Percentiles rank a stretch among this genome's conserved stretches.
Evolutionary conservation across 2,797 vertebrate genomes (phyloP).

Genomic region (Sebastes diploproa): DNA sequence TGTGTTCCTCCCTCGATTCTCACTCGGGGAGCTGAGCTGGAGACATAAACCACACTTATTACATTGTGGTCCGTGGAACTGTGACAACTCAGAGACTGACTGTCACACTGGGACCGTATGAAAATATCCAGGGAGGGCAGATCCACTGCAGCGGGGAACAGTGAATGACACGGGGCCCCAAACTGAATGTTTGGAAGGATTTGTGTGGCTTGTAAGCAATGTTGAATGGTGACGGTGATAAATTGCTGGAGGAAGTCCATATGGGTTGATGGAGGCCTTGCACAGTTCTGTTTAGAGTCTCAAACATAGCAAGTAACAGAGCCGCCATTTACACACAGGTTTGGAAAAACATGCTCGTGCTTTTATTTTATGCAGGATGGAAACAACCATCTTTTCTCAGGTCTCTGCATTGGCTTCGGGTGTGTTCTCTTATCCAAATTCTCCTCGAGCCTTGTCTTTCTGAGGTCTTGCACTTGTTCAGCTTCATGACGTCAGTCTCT

Average conservation of each 20-base stretch:
- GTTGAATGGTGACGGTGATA: neutral
- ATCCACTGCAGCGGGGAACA: neutral
- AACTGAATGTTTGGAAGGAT: constrained; percentile 14
- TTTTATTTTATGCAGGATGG: neutral
- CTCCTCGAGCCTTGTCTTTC: neutral
- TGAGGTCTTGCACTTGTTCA: neutral
- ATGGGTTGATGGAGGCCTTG: neutral
- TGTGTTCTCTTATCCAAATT: neutral
- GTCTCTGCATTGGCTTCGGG: neutral
- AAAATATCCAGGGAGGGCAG: neutral
- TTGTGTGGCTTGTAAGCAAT: constrained; percentile 17
- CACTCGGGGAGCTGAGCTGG: neutral
- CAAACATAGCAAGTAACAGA: neutral
- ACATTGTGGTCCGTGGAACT: constrained; percentile 44
- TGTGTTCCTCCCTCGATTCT: neutral
- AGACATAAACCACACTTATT: constrained; percentile 45
- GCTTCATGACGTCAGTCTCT: neutral
- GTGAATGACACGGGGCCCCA: neutral
- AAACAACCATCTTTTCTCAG: neutral
- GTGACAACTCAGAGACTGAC: constrained; percentile 33
- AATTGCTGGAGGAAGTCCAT: neutral
- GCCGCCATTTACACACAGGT: neutral
- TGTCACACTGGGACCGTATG: constrained; percentile 37
- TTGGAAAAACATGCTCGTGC: neutral
- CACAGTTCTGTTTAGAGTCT: neutral